Percentiles rank a stretch among this genome's conserved stretches.
Conservation (phyloP, 1,140 invertebrate genomes). For the Mya arenaria region DNA sequence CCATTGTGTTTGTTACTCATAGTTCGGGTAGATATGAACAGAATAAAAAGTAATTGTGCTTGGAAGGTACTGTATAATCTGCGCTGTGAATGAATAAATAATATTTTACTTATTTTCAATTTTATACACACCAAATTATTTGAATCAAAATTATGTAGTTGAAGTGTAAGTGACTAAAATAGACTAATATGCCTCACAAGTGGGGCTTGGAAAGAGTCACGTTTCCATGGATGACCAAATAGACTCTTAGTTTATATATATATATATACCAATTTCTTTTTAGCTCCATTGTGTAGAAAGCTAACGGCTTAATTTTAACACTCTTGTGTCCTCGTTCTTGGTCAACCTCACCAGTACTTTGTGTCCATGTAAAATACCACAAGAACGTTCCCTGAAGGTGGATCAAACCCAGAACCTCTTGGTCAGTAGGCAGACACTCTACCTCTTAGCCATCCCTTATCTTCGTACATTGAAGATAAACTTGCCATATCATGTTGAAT, state of each 20-base stretch:
- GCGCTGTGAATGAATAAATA: too few species aligned
- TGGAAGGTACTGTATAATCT: too few species aligned
- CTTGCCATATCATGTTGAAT: background rate
- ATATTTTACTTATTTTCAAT: too few species aligned
- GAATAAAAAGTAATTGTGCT: too few species aligned
- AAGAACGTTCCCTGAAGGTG: background rate
- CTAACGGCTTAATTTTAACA: background rate
- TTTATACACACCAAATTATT: too few species aligned
- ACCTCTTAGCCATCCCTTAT: background rate
- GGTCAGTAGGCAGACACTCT: background rate
- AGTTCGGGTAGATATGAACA: too few species aligned
- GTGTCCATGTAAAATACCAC: background rate
- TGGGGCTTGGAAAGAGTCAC: too few species aligned
- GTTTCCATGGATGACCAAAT: too few species aligned
- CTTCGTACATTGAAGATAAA: background rate
- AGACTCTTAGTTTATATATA: background rate
- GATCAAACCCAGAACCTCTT: background rate
- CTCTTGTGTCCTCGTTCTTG: background rate
- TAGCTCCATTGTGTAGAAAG: background rate
- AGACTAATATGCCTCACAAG: too few species aligned
- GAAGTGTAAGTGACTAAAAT: too few species aligned
- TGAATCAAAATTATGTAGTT: too few species aligned
- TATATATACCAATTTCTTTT: background rate
- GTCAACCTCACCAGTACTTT: background rate
- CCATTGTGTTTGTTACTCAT: background rate